A percentile compares a stretch with the other conserved stretches of the same genome.
phyloP scores from a whole-genome alignment of 2,888 invertebrate genomes.

The Lypha dubia region DNA sequence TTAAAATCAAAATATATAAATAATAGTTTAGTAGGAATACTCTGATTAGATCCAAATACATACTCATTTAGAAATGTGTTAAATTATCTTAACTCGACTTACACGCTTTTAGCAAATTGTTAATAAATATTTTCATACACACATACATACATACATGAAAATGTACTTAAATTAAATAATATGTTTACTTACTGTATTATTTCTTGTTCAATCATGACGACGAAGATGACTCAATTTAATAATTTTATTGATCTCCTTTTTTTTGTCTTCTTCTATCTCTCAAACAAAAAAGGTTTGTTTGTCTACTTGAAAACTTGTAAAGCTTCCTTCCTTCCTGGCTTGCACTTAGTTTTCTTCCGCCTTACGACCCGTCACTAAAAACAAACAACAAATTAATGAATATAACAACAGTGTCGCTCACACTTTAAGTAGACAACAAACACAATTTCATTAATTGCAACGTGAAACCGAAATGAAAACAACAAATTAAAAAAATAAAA shows the following conservation, averaged over 20 bases:
- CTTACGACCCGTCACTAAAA: conserved; percentile 41
- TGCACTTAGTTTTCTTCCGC: conserved; percentile 65
- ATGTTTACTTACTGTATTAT: conserved; percentile 60
- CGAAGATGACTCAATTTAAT: conserved; percentile 41
- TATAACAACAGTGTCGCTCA: background rate
- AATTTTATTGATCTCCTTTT: conserved; percentile 31
- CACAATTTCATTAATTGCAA: conserved; percentile 48
- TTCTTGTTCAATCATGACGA: conserved; percentile 53
- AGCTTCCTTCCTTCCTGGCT: conserved; percentile 66
- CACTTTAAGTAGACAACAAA: conserved; percentile 27
- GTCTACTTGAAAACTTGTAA: conserved; percentile 60
- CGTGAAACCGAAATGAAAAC: conserved; percentile 22
- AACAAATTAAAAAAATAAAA: conserved; percentile 16
- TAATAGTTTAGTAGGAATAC: too few species aligned
- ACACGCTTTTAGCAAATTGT: too few species aligned
- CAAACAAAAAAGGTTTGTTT: conserved; percentile 5
- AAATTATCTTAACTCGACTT: too few species aligned
- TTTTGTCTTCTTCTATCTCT: background rate
- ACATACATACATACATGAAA: too few species aligned
- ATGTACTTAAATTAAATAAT: background rate
- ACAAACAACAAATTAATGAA: conserved; percentile 39
- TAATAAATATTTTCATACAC: too few species aligned
- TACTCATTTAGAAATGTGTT: too few species aligned
- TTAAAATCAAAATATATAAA: too few species aligned
- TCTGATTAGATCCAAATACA: too few species aligned